A percentile compares a stretch with the other conserved stretches of the same genome.
Conservation (phyloP, 2,797 vertebrate genomes). For the Pseudochromis fuscus region DNA sequence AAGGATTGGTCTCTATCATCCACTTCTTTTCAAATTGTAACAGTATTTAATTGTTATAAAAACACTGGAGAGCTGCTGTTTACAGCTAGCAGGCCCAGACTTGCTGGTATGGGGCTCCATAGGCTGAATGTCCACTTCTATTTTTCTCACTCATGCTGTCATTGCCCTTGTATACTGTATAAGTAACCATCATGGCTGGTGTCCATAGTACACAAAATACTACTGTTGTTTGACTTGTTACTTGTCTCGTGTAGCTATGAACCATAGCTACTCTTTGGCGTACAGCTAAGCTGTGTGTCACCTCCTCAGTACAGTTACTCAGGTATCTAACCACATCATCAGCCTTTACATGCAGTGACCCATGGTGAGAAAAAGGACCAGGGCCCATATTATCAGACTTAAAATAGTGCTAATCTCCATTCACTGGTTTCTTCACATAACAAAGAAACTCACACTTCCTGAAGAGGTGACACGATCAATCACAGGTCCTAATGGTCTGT, state of each 20-base stretch:
- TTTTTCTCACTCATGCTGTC: conserved; percentile 64
- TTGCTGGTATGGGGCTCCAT: conserved; percentile 15
- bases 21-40: conserved; percentile 48
- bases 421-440: conserved; percentile 42
- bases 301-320: conserved; percentile 80
- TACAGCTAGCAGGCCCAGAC: conserved; percentile 35
- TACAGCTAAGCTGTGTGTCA: conserved; percentile 67
- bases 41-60: conserved; percentile 55
- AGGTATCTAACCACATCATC: conserved; percentile 80
- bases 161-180: conserved; percentile 40
- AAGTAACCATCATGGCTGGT: conserved; percentile 54
- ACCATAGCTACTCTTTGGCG: conserved; percentile 64
- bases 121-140: conserved; percentile 48
- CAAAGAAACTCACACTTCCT: conserved; percentile 18
- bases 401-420: conserved; percentile 29
- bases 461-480: conserved; percentile 38
- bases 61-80: conserved; percentile 61
- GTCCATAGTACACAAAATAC: conserved; percentile 62
- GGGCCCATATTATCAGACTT: conserved; percentile 37
- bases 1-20: conserved; percentile 59
- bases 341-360: conserved; percentile 72
- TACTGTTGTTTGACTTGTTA: conserved; percentile 66
- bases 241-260: conserved; percentile 62
- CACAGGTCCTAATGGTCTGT: conserved; percentile 23
- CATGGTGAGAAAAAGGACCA: conserved; percentile 64